Percentiles rank a stretch among this genome's conserved stretches.
These are phyloP conservation scores for Spatula versicolor DNA, from an alignment of 2,797 vertebrate species.

Conservation along the genomic window DNA sequence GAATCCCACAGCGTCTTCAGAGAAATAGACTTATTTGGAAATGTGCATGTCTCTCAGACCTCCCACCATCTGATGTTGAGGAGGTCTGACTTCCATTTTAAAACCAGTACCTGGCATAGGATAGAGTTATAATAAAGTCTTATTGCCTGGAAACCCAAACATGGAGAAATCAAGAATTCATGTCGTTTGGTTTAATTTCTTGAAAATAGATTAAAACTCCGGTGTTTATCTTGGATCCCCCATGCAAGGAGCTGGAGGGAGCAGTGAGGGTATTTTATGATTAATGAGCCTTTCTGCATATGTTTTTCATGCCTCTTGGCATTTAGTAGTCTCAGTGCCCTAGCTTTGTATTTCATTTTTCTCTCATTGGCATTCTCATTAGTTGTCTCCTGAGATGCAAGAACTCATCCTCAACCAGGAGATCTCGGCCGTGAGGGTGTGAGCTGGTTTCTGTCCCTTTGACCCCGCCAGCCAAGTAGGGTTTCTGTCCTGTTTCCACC, in stretches of 20 bases:
- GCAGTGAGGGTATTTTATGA: not conserved
- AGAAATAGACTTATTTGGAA: conserved; percentile 47
- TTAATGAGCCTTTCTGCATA: conserved; percentile 41
- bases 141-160: conserved; percentile 65
- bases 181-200: conserved; percentile 20
- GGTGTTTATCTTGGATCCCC: conserved; percentile 49
- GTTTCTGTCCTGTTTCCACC: not conserved
- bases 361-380: conserved; percentile 20
- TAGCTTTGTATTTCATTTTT: conserved; percentile 27
- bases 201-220: conserved; percentile 58
- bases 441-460: not conserved
- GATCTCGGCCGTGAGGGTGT: not conserved
- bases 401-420: not conserved
- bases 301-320: conserved; percentile 32
- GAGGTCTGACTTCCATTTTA: conserved; percentile 65
- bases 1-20: conserved; percentile 3
- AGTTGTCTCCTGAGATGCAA: not conserved
- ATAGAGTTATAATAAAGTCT: conserved; percentile 2
- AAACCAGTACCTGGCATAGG: conserved; percentile 32
- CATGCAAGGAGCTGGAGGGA: not conserved
- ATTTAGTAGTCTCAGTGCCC: conserved; percentile 38
- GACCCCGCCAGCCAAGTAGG: not conserved
- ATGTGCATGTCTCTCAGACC: conserved; percentile 21
- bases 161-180: conserved; percentile 39
- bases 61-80: conserved; percentile 29